Conservation (phyloP, 1,140 invertebrate genomes). For the Ceratina japonica region DNA sequence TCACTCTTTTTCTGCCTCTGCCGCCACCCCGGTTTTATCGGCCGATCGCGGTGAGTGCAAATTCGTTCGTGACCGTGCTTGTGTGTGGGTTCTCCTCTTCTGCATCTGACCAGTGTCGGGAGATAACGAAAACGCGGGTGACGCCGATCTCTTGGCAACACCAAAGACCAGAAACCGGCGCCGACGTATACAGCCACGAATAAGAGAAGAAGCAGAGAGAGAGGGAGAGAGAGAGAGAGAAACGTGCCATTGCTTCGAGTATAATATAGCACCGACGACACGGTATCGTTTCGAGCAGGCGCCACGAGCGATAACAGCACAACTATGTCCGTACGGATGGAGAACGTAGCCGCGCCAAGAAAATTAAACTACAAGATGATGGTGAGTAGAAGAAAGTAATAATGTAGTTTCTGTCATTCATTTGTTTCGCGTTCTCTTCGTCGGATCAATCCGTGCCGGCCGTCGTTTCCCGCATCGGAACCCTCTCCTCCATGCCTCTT, state of each 20-base stretch:
- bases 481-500: background rate
- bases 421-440: background rate
- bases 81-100: constrained; percentile 43
- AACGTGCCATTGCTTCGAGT: constrained; percentile 14
- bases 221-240: constrained; percentile 10
- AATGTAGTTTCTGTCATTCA: constrained; percentile 4
- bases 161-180: constrained; percentile 32
- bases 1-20: constrained; percentile 47
- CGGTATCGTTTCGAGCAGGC: constrained; percentile 50
- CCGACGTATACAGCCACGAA: constrained; percentile 35
- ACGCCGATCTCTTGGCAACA: constrained; percentile 44
- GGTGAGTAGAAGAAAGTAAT: constrained; percentile 71
- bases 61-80: constrained; percentile 53
- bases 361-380: constrained; percentile 81
- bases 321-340: constrained; percentile 81
- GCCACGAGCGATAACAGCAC: constrained; percentile 56
- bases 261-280: constrained; percentile 48
- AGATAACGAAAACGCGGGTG: constrained; percentile 48
- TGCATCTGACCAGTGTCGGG: constrained; percentile 47
- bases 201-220: constrained; percentile 26
- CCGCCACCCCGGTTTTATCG: constrained; percentile 44
- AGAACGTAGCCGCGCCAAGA: constrained; percentile 79
- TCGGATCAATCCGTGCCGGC: background rate
- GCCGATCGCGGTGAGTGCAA: constrained; percentile 55
- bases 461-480: constrained; percentile 15